Percentiles rank a stretch among this genome's conserved stretches.
Evolutionary conservation across 1,140 invertebrate genomes (phyloP).

Genomic region (Lepidurus packardi): DNA sequence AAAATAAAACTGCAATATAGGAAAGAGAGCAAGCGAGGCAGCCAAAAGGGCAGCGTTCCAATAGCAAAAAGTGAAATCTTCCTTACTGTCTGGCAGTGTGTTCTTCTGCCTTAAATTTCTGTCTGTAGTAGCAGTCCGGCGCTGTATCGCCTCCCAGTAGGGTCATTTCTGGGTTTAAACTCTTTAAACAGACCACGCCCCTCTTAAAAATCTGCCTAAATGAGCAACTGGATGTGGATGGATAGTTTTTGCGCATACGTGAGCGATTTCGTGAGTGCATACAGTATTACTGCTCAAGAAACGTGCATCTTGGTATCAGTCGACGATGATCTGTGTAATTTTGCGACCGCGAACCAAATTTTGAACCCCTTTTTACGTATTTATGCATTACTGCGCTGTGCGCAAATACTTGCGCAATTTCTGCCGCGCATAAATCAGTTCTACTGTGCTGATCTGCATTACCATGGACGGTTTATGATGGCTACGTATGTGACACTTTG

Average conservation of each 20-base stretch:
- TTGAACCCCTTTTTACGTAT: not conserved
- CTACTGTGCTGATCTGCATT: not conserved
- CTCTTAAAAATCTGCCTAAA: not conserved
- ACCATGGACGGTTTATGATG: conserved; percentile 8
- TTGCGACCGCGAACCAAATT: not conserved
- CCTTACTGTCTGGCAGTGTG: not conserved
- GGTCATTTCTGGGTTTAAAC: not conserved
- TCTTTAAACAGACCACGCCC: too few relatives aligned
- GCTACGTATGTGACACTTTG: not conserved
- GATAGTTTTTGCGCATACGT: conserved; percentile 2
- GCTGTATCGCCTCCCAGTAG: not conserved
- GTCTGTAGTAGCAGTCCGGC: not conserved
- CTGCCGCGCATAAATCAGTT: not conserved
- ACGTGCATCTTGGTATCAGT: not conserved
- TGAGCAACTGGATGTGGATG: not conserved
- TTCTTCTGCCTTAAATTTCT: not conserved
- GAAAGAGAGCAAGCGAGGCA: not conserved
- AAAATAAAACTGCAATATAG: not conserved
- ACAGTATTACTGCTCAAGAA: not conserved
- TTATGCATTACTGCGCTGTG: not conserved
- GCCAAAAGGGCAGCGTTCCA: conserved; percentile 17
- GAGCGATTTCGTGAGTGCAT: not conserved
- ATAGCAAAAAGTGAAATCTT: conserved; percentile 6
- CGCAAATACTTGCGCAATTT: not conserved
- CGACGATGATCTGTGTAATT: not conserved